Base-by-base conservation (phyloP, 2,113 vertebrate genomes). In the Charina bottae region DNA sequence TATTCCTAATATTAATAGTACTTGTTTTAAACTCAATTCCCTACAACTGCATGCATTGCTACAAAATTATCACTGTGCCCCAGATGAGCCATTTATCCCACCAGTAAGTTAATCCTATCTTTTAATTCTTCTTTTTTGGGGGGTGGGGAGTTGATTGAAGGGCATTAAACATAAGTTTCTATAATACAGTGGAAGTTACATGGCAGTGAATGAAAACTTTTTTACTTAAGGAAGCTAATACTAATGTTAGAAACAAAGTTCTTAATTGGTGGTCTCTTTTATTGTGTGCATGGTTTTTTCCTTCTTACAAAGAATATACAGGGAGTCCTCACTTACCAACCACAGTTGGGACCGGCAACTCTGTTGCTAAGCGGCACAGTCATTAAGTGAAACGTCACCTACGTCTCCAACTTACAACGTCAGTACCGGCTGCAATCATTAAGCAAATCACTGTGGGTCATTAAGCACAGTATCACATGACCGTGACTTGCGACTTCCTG, bases 21-120 rank as follows among this genome's bases (percentile, higher is more conserved):
- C 99, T 93, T 99, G 99, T 97, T 99, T 99, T 96, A 99, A 99
- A 95, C 97, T 99, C 93, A 99, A 99, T 96, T 99, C 99, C 3
- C 96, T 99, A 94, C 99, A 99, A 93, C 98, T 99, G 0, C 98
- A 99, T 54, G 99, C 99, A 85, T 97, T 99, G 91, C 95, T 99
- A 96, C 98, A 98, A 94, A 99, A 99, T 96, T 99, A 99, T 93
- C 99, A 99, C 97, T 99, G 99, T 95, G 99, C 99, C 46, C 99
- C 99, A 0, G 99, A 99, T 37, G 99, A 99, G 97, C 99, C 99
- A 5, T 98, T 98, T 93, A 98, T 99, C 92, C 99, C 99, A 5
- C 97, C 98, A 83, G 99, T 99, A 96, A 98, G 98, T 97, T 89
- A 49, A 2, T 54, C 11, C 5, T 90, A 0, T 23, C 15, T 7